These are phyloP conservation scores for Heteronetta atricapilla DNA, from an alignment of 2,113 vertebrate genomes.

Conservation along the genomic window DNA sequence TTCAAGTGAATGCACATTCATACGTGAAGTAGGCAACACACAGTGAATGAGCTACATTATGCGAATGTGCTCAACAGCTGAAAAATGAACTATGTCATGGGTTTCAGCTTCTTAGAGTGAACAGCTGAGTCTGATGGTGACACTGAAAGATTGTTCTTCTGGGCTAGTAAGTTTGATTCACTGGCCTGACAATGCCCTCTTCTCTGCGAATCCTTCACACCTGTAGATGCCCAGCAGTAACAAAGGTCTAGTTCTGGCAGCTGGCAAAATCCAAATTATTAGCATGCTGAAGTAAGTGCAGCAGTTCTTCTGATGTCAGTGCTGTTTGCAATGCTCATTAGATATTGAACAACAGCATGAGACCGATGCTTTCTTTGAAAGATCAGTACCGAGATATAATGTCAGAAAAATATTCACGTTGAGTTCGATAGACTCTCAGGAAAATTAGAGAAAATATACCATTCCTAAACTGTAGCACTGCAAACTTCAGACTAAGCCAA, in stretches of 20 bases:
- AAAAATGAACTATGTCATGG: conserved; percentile 61
- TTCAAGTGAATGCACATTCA: conserved; percentile 66
- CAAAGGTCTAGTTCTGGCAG: conserved; percentile 53
- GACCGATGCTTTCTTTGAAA: neutral
- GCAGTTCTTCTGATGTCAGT: neutral
- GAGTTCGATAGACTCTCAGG: neutral
- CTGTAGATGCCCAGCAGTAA: conserved; percentile 63
- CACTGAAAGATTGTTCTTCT: conserved; percentile 53
- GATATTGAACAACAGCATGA: neutral
- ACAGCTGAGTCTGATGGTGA: conserved; percentile 21
- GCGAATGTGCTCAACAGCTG: conserved; percentile 63
- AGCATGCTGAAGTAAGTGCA: neutral
- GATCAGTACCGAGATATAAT: neutral
- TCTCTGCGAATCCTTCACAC: conserved; percentile 48
- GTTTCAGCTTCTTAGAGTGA: conserved; percentile 43
- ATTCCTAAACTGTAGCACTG: neutral
- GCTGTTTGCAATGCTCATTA: neutral
- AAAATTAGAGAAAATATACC: neutral
- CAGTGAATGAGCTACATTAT: conserved; percentile 66
- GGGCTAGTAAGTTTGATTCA: conserved; percentile 29
- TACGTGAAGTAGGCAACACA: conserved; percentile 51
- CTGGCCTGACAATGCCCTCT: conserved; percentile 58
- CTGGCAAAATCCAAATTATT: conserved; percentile 16
- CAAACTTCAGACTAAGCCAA: neutral
- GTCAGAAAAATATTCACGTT: neutral